Base-by-base conservation (phyloP, 2,888 invertebrate species). In the Cheilosia impressa region DNA sequence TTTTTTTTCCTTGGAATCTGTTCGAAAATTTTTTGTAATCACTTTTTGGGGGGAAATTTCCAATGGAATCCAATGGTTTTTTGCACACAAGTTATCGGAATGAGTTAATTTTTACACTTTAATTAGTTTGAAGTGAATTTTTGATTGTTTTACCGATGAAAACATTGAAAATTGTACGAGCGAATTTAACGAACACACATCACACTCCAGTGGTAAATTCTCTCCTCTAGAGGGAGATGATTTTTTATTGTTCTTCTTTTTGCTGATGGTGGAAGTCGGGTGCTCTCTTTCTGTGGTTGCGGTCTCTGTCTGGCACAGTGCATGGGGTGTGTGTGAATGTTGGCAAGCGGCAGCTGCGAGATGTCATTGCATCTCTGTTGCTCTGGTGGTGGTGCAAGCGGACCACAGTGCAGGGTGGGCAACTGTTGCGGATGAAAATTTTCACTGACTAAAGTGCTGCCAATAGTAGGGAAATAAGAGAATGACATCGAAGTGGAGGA, bases 141-240 rank as follows among this genome's bases (percentile, higher is more conserved):
- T 22, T 68, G 34, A 77, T 52, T 77, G 81, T 79, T 87, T 87
- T 87, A 84, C 87, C 87, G 87, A 87, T 85, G 81, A 87, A 87
- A 87, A 87, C 87, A 87, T 87, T 87, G 80, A 88, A 87, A 87
- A 82, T 85, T 76, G 83, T 77, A 88, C 87, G 88, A 87, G 88
- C 88, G 88, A 88, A 88, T 88, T 88, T 88, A 85, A 88, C 88
- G 87, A 88, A 88, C 88, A 87, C 88, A 88, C 88, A 88, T 85
- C 88, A 88, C 88, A 88, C 88, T 88, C 83, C 87, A 87, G 83
- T 88, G 88, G 87, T 87, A 85, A 87, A 87, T 88, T 88, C 88
- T 83, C 88, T 88, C 88, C 87, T 88, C 88, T 88, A 87, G 68
- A 80, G 79, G 79, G 75, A 83, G 83, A 81, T 63, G 68, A 68